A percentile compares a stretch with the other conserved stretches of the same genome.
Conservation (phyloP, 1,140 invertebrate genomes). For the Platyscapa corneri region DNA sequence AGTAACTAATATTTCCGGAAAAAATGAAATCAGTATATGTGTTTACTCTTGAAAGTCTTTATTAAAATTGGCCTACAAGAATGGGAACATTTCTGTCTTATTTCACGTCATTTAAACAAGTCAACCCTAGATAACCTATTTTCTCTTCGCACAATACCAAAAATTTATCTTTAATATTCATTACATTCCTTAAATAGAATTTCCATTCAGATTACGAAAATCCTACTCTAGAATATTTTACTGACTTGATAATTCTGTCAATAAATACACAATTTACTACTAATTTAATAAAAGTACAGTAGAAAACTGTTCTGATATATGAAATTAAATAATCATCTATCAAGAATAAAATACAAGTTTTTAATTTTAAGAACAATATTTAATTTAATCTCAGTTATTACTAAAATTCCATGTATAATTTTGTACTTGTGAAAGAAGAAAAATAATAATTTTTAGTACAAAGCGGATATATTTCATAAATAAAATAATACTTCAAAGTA, state of each 20-base stretch:
- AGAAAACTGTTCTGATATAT: too few species aligned
- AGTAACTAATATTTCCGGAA: too few species aligned
- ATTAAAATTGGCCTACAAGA: not conserved
- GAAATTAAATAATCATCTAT: not conserved
- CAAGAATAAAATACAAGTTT: not conserved
- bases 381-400: not conserved
- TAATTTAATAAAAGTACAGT: too few species aligned
- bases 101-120: too few species aligned
- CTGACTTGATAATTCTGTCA: too few species aligned
- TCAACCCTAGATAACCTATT: not conserved
- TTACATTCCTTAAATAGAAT: not conserved
- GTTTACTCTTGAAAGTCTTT: not conserved
- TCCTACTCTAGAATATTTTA: too few species aligned
- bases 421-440: not conserved
- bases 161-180: not conserved
- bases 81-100: too few species aligned
- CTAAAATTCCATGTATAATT: not conserved
- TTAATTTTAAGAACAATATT: not conserved
- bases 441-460: not conserved
- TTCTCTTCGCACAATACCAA: not conserved
- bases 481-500: slow-evolving; percentile 9
- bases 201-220: too few species aligned
- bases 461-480: slow-evolving; percentile 50
- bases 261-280: too few species aligned
- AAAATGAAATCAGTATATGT: too few species aligned